A percentile compares a stretch with the other conserved stretches of the same genome.
These are phyloP conservation scores for Acomys russatus DNA, from an alignment of 2,797 vertebrate genomes.

Conservation along the genomic window DNA sequence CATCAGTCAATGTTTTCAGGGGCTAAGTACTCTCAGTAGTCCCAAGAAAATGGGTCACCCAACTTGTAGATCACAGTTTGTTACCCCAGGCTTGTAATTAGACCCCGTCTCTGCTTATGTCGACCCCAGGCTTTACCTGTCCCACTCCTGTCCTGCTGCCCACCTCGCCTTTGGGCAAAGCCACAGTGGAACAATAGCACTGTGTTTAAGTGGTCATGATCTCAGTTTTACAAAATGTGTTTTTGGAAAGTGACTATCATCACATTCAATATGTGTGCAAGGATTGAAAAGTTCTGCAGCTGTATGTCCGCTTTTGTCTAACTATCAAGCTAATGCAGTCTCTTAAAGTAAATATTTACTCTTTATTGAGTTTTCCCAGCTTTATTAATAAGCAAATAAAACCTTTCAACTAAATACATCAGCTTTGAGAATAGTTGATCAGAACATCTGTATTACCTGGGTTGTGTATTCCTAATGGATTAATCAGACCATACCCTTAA, in stretches of 20 bases:
- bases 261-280: neutral
- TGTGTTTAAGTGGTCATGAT: neutral
- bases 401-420: neutral
- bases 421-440: neutral
- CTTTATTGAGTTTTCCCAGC: conserved; percentile 41
- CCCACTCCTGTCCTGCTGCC: neutral
- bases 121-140: neutral
- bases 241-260: neutral
- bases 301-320: neutral
- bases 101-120: neutral
- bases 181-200: neutral
- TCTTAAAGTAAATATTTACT: conserved; percentile 40
- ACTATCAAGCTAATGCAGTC: neutral
- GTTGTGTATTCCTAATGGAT: neutral
- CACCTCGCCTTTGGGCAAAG: neutral
- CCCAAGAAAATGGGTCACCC: neutral
- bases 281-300: neutral
- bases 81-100: neutral
- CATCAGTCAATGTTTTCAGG: neutral
- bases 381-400: conserved; percentile 24
- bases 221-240: neutral
- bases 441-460: neutral
- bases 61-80: neutral
- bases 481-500: neutral
- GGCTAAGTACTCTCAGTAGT: neutral